Evolutionary conservation across 2,113 vertebrate species (phyloP), one percentile per base, ranked within the genome.

Genomic region (Taxidea taxus): DNA sequence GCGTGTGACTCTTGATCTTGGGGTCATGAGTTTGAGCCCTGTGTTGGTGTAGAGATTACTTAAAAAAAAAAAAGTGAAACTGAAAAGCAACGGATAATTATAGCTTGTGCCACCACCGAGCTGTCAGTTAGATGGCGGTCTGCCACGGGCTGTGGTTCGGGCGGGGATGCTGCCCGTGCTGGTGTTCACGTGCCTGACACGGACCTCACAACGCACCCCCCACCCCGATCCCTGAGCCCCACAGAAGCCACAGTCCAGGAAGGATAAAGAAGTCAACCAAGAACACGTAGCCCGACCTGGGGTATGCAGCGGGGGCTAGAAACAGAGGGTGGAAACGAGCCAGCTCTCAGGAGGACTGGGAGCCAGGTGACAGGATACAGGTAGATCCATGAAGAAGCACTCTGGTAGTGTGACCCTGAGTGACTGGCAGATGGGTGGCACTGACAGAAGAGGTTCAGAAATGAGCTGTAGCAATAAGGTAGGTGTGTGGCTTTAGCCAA

Each of bases 131-230:
- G 56, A 14, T 23, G 49, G 70, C n/a, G 49, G 15, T 14, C 23
- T 15, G 27, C 70, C 39, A 20, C 4, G 1, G 15, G 54, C 13
- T 42, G 16, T 54, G 11, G 74, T n/a, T 49, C 44, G 25, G 29
- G 21, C 6, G 11, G 6, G 5, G 9, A 2, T 0, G 0, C 21
- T 27, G 5, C 21, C 0, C 1, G 15, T 25, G 6, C 10, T 9
- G 56, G 6, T 31, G 1, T 23, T n/a, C 29, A 51, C 11, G 31
- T 29, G 60, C 44, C 15, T 37, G 6, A 5, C 3, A 4, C 0
- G 7, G 74, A 18, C 29, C 23, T 9, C 37, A 1, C 42, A 21
- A 0, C 7, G 49, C n/a, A n/a, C 15, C 15, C 15, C 10, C 1
- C 2, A 0, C 14, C 4, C 3, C 37, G 4, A 1, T 72, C 70